Conservation (phyloP, 2,888 invertebrate species). For the Scelioninae gen. 2 region DNA sequence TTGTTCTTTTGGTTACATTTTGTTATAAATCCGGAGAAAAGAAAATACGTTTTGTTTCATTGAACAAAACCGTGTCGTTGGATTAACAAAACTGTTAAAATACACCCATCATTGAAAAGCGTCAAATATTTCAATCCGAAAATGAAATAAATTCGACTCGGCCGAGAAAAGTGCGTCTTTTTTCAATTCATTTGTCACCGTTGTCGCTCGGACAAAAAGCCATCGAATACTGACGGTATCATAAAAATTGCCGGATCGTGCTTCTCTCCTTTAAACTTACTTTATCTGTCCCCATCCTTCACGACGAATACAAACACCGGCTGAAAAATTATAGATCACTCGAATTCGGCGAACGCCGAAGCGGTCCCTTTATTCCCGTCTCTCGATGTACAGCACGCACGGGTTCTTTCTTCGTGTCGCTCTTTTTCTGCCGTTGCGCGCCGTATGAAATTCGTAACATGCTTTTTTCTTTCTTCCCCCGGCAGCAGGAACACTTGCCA, state of each 20-base stretch:
- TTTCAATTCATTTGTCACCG: conserved; percentile 11
- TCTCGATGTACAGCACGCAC: conserved; percentile 28
- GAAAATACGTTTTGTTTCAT: no score
- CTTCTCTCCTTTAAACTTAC: not conserved
- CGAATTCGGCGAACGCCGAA: conserved; percentile 31
- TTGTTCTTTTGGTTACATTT: no score
- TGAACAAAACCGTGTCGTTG: no score
- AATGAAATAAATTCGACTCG: no score
- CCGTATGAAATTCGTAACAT: conserved; percentile 39
- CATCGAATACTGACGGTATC: conserved; percentile 1
- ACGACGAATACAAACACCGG: conserved; percentile 20
- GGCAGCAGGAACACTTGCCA: conserved; percentile 30
- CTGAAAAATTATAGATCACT: conserved; percentile 37
- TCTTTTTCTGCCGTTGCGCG: not conserved
- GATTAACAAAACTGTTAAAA: no score
- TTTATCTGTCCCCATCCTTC: not conserved
- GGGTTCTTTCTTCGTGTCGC: not conserved
- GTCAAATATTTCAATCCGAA: no score
- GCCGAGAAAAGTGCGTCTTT: no score
- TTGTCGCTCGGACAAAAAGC: not conserved
- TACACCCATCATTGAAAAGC: no score
- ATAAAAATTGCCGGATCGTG: conserved; percentile 14
- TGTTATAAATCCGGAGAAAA: no score
- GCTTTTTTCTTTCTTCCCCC: conserved; percentile 29
- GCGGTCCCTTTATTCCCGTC: conserved; percentile 25